A percentile compares a stretch with the other conserved stretches of the same genome.
Conservation (phyloP, 2,113 vertebrate species). For the Reinhardtius hippoglossoides region DNA sequence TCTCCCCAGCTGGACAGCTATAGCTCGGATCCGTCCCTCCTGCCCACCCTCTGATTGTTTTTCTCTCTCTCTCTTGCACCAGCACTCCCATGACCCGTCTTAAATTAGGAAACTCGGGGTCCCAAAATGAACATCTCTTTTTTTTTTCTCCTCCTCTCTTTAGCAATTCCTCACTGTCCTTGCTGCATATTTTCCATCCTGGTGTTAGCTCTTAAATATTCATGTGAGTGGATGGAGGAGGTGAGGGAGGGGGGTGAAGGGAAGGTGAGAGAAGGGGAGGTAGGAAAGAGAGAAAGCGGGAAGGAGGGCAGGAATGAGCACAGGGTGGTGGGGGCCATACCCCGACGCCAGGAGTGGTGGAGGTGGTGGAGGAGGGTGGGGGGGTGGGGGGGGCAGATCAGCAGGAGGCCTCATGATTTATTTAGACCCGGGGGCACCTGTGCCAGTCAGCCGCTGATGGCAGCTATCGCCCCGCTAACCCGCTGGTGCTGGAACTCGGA, state of each 20-base stretch:
- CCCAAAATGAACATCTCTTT: constrained; percentile 41
- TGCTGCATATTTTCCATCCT: constrained; percentile 69
- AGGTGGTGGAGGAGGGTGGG: constrained; percentile 21
- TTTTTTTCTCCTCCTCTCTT: neutral
- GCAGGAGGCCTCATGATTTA: constrained; percentile 77
- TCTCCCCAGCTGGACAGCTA: neutral
- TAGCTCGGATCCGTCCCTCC: neutral
- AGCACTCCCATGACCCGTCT: constrained; percentile 20
- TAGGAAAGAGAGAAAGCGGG: constrained; percentile 56
- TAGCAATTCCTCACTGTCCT: constrained; percentile 44
- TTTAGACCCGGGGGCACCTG: constrained; percentile 77
- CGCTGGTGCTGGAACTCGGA: constrained; percentile 20
- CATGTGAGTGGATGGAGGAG: constrained; percentile 72
- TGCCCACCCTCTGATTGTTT: constrained; percentile 13
- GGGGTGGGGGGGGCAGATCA: constrained; percentile 39
- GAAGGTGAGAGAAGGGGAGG: constrained; percentile 54
- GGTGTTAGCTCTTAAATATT: constrained; percentile 79
- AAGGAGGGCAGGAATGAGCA: constrained; percentile 48
- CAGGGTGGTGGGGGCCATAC: constrained; percentile 33
- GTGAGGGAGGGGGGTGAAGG: constrained; percentile 48
- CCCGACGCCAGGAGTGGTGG: constrained; percentile 8
- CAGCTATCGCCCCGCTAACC: constrained; percentile 64
- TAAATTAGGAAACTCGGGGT: constrained; percentile 36
- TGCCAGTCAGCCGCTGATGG: constrained; percentile 70
- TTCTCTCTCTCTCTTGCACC: constrained; percentile 7